Conservation (phyloP, 2,797 vertebrate genomes). For the Sebastes aleutianus region DNA sequence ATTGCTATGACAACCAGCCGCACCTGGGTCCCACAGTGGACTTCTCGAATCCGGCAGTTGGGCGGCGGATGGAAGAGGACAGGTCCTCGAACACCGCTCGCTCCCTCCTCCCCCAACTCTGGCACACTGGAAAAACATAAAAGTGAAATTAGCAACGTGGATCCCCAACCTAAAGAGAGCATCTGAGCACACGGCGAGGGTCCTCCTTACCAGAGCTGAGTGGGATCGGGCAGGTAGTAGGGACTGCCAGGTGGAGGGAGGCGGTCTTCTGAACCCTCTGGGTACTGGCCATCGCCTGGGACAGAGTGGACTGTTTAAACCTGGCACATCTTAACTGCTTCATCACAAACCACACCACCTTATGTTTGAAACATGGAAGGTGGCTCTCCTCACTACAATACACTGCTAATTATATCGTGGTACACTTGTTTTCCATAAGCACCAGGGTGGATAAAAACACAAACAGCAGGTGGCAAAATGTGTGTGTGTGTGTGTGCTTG, state of each 20-base stretch:
- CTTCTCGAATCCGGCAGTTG: conserved; percentile 85
- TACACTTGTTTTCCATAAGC: conserved; percentile 9
- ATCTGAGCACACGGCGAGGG: neutral
- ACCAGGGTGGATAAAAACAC: conserved; percentile 13
- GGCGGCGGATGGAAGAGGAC: conserved; percentile 85
- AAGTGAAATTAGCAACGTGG: neutral
- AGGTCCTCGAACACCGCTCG: conserved; percentile 78
- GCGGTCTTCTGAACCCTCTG: conserved; percentile 81
- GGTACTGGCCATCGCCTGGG: conserved; percentile 83
- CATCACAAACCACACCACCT: neutral
- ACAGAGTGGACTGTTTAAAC: neutral
- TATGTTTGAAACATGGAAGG: neutral
- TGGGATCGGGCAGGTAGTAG: conserved; percentile 84
- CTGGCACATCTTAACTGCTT: neutral
- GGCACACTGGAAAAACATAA: conserved; percentile 73
- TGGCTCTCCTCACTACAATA: neutral
- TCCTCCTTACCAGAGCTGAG: conserved; percentile 81
- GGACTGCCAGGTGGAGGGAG: conserved; percentile 83
- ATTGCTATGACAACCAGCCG: conserved; percentile 86
- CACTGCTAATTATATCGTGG: neutral
- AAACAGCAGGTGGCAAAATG: conserved; percentile 23
- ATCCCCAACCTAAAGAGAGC: no score
- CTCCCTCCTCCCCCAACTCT: conserved; percentile 83
- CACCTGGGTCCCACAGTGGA: conserved; percentile 86
- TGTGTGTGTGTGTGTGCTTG: neutral